Evolutionary conservation across 2,888 invertebrate genomes (phyloP).

Genomic region (Cerceris rybyensis): DNA sequence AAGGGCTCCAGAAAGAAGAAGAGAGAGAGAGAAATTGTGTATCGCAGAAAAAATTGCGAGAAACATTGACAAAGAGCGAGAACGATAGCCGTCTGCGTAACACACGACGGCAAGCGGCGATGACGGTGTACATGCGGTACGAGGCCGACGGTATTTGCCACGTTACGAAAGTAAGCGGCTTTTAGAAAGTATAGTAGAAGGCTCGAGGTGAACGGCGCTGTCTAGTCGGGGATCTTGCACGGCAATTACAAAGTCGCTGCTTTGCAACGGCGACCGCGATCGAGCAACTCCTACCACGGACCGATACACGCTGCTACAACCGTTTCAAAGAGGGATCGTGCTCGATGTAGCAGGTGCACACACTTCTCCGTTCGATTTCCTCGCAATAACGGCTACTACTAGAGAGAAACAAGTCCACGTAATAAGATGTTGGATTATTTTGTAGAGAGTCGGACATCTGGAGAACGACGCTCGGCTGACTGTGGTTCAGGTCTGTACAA

Average conservation of each 20-base stretch:
- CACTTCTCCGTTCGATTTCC: too few species aligned
- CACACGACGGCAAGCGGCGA: slow-evolving; percentile 9
- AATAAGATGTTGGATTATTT: not conserved
- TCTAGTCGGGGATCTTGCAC: slow-evolving; percentile 57
- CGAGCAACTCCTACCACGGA: slow-evolving; percentile 21
- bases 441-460: not conserved
- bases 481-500: too few species aligned
- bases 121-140: slow-evolving; percentile 37
- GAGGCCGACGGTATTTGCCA: slow-evolving; percentile 63
- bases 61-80: too few species aligned
- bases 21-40: too few species aligned
- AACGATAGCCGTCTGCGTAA: too few species aligned
- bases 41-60: too few species aligned
- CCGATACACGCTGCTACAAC: slow-evolving; percentile 12
- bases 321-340: slow-evolving; percentile 6
- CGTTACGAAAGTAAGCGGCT: slow-evolving; percentile 81
- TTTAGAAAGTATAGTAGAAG: slow-evolving; percentile 79
- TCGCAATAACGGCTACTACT: not conserved
- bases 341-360: slow-evolving; percentile 2
- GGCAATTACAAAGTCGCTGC: slow-evolving; percentile 54
- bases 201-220: slow-evolving; percentile 76
- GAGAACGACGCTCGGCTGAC: not conserved
- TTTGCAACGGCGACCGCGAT: slow-evolving; percentile 46
- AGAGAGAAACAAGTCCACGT: not conserved
- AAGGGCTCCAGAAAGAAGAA: too few species aligned